Evolutionary conservation across 2,797 vertebrate species (phyloP).

Genomic region (Enteromius mattozi): DNA sequence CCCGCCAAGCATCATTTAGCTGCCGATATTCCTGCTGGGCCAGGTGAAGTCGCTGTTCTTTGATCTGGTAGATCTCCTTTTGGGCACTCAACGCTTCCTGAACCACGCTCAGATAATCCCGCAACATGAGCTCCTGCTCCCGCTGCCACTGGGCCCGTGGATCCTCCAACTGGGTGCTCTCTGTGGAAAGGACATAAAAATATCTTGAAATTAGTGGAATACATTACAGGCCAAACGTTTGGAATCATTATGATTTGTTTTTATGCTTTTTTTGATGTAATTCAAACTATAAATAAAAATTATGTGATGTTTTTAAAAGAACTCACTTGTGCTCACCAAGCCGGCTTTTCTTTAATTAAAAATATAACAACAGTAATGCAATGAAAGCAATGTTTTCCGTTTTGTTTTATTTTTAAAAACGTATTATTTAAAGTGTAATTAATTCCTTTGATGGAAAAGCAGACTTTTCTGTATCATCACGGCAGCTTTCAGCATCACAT

Average conservation of each 20-base stretch:
- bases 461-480: too few relatives aligned
- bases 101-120: conserved; percentile 92
- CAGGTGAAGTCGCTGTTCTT: conserved; percentile 91
- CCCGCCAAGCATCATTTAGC: conserved; percentile 92
- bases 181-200: conserved; percentile 68
- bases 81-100: conserved; percentile 91
- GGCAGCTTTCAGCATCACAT: neutral
- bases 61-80: conserved; percentile 96
- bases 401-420: neutral
- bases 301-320: neutral
- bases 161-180: conserved; percentile 97
- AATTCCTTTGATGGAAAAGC: neutral
- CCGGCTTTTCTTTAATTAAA: neutral
- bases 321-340: neutral
- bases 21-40: conserved; percentile 94
- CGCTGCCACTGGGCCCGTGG: conserved; percentile 93
- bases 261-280: neutral
- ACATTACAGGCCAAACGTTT: neutral
- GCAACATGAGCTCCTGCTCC: conserved; percentile 95
- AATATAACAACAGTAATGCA: neutral
- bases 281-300: neutral
- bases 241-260: neutral
- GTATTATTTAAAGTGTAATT: neutral
- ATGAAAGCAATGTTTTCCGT: neutral
- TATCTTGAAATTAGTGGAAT: neutral